phyloP scores from a whole-genome alignment of 2,113 vertebrate genomes.

The Mixornis gularis region DNA sequence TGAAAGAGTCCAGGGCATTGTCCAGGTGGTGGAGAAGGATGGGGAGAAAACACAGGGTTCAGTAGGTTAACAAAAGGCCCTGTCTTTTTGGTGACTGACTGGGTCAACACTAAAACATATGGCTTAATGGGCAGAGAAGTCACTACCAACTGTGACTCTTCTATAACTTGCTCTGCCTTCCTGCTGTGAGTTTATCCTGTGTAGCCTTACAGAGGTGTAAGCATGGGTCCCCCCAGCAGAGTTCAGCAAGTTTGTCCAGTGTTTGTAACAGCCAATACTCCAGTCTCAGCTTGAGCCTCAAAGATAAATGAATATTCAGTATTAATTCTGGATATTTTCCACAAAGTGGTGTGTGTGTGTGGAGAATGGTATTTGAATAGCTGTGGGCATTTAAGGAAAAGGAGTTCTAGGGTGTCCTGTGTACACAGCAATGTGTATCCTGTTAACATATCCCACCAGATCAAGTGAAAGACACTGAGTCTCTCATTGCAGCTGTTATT shows the following conservation, averaged over 20 bases:
- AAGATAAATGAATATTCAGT: background rate
- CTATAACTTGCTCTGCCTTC: background rate
- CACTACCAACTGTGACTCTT: background rate
- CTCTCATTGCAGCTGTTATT: background rate
- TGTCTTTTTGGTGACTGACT: background rate
- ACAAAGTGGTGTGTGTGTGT: background rate
- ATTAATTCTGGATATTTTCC: background rate
- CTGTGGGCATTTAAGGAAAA: background rate
- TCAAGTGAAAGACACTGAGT: fast-evolving
- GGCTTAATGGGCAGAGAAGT: background rate
- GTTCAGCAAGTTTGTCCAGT: background rate
- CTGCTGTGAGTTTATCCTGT: background rate
- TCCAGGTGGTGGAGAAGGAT: background rate
- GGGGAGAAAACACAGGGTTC: background rate
- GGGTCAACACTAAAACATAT: background rate
- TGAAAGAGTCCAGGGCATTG: background rate
- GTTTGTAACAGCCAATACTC: background rate
- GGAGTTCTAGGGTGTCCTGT: background rate
- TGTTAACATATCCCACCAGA: background rate
- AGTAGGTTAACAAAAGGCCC: background rate
- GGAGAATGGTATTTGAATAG: background rate
- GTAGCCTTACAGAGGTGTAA: background rate
- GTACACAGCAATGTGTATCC: background rate
- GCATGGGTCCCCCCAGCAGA: background rate
- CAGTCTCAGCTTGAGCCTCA: background rate